A percentile compares a stretch with the other conserved stretches of the same genome.
phyloP scores from a whole-genome alignment of 2,113 vertebrate genomes.

The Heteronetta atricapilla region DNA sequence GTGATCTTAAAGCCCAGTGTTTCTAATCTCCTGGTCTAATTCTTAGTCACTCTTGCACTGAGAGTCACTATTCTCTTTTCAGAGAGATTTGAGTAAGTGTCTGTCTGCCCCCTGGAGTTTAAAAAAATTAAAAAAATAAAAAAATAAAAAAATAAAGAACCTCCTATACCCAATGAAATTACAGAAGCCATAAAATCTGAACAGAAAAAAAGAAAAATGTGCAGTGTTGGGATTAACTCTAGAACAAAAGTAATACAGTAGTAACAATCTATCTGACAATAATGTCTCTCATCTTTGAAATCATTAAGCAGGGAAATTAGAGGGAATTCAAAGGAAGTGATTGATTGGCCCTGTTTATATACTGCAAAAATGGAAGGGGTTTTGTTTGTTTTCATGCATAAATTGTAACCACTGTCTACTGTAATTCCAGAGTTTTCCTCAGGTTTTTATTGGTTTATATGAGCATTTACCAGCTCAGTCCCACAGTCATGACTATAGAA shows the following conservation, averaged over 20 bases:
- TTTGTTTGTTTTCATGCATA: not conserved
- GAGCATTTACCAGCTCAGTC: not conserved
- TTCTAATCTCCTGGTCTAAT: not conserved
- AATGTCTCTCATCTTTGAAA: not conserved
- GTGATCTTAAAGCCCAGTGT: not conserved
- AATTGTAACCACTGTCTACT: fast-evolving
- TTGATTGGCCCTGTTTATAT: not conserved
- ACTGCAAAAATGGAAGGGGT: not conserved
- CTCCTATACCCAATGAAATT: not conserved
- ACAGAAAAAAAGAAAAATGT: not conserved
- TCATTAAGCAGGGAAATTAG: not conserved
- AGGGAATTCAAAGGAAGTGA: not conserved
- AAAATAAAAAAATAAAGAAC: not conserved
- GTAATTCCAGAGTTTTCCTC: not conserved
- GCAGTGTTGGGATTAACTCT: not conserved
- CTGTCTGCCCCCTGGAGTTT: not conserved
- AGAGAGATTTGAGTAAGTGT: not conserved
- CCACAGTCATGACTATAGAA: not conserved
- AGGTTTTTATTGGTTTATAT: not conserved
- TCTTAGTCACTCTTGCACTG: not conserved
- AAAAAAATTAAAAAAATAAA: not conserved
- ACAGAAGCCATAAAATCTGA: not conserved
- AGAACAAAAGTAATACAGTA: not conserved
- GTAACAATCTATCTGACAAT: not conserved
- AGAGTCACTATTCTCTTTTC: not conserved